Percentiles rank a stretch among this genome's conserved stretches.
phyloP scores from a whole-genome alignment of 2,797 vertebrate genomes.

The Lerista edwardsae region DNA sequence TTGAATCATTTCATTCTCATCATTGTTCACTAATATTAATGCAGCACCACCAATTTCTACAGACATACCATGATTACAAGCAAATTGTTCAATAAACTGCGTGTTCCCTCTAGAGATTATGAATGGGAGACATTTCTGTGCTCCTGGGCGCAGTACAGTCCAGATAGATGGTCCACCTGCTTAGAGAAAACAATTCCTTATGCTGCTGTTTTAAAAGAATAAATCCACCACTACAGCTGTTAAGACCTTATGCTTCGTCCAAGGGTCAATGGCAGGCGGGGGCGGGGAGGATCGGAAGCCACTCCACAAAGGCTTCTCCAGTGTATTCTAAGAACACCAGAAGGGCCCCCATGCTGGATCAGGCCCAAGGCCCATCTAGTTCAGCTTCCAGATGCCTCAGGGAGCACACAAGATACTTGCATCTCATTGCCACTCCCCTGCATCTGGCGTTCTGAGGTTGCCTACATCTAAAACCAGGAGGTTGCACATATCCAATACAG shows the following conservation, averaged over 20 bases:
- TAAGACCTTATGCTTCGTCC: not conserved
- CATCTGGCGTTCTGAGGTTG: too few species aligned
- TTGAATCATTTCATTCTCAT: not conserved
- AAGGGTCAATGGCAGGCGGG: not conserved
- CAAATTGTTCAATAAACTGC: constrained; percentile 1
- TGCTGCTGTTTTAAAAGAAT: not conserved
- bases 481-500: too few species aligned
- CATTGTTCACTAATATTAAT: not conserved
- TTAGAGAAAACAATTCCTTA: not conserved
- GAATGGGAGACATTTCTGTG: not conserved
- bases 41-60: constrained; percentile 7
- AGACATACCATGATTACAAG: constrained; percentile 19
- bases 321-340: not conserved
- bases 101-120: not conserved
- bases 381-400: too few species aligned
- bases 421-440: too few species aligned
- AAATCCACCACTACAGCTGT: not conserved
- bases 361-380: too few species aligned
- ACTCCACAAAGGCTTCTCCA: not conserved
- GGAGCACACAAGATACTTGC: too few species aligned
- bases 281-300: not conserved
- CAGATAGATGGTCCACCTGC: not conserved
- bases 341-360: too few species aligned
- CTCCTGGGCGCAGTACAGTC: constrained; percentile 11
- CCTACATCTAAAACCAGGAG: too few species aligned